phyloP scores from a whole-genome alignment of 2,888 invertebrate genomes.

The Platycheirus rosarum region DNA sequence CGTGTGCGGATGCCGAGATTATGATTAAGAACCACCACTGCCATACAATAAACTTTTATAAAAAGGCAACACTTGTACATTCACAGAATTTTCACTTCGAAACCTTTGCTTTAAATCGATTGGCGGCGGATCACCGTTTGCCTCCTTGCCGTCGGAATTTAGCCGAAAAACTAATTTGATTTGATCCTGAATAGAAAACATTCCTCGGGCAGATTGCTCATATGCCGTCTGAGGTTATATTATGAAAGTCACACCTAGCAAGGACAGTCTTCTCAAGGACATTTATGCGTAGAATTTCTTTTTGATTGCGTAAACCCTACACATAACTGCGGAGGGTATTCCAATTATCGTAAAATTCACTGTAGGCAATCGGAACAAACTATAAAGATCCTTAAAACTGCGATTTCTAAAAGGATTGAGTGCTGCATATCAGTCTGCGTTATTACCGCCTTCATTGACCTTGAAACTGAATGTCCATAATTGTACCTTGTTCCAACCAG shows the following conservation, averaged over 20 bases:
- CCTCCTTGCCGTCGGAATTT: conserved; percentile 55
- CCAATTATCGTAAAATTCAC: conserved; percentile 67
- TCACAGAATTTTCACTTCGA: conserved; percentile 25
- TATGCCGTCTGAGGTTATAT: background rate
- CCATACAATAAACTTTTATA: conserved; percentile 10
- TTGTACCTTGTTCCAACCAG: conserved; percentile 15
- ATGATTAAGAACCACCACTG: conserved; percentile 10
- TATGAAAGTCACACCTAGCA: conserved; percentile 24
- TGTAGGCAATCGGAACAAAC: conserved; percentile 37
- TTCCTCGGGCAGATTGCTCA: conserved; percentile 25
- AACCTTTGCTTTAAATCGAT: background rate
- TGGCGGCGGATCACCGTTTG: background rate
- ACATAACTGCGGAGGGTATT: conserved; percentile 13
- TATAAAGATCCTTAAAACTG: conserved; percentile 11
- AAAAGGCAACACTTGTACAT: conserved; percentile 20
- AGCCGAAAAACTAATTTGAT: conserved; percentile 61
- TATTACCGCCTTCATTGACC: conserved; percentile 59
- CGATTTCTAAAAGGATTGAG: conserved; percentile 63
- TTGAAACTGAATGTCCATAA: conserved; percentile 35
- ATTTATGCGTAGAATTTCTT: conserved; percentile 11
- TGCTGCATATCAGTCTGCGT: conserved; percentile 3
- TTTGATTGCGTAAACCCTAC: conserved; percentile 35
- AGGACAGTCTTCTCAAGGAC: conserved; percentile 48
- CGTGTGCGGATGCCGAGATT: background rate
- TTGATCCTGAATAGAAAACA: conserved; percentile 31